Percentiles rank a stretch among this genome's conserved stretches.
Evolutionary conservation across 1,140 invertebrate species (phyloP).

Genomic region (Lysiphlebus fabarum): DNA sequence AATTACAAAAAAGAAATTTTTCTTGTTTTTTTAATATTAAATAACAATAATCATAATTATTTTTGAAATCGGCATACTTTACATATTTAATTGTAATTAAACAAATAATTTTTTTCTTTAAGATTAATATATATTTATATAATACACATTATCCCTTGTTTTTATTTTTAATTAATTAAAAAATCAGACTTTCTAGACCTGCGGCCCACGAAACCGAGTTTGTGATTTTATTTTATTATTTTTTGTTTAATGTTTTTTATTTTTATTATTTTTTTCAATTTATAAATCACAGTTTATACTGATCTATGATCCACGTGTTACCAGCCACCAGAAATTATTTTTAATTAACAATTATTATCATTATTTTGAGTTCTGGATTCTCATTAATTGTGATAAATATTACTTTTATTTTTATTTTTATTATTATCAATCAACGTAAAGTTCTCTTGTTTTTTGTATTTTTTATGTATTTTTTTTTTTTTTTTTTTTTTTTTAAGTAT

Average conservation of each 20-base stretch:
- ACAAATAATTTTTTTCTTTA: slow-evolving; percentile 41
- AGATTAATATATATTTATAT: slow-evolving; percentile 52
- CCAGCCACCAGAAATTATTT: slow-evolving; percentile 11
- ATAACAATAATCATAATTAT: slow-evolving; percentile 56
- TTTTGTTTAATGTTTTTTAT: slow-evolving; percentile 27
- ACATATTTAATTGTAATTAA: slow-evolving; percentile 51
- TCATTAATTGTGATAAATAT: slow-evolving; percentile 22
- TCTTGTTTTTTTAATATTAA: slow-evolving; percentile 34
- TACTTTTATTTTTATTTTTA: slow-evolving; percentile 19
- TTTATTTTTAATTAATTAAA: slow-evolving; percentile 34
- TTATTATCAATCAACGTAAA: neutral
- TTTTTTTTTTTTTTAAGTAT: neutral
- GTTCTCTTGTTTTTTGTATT: neutral
- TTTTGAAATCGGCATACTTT: slow-evolving; percentile 45
- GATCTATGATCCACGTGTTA: slow-evolving; percentile 32
- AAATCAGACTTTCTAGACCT: slow-evolving; percentile 56
- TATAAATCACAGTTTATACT: slow-evolving; percentile 43
- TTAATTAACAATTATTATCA: slow-evolving; percentile 1
- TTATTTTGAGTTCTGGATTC: slow-evolving; percentile 17
- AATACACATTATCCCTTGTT: slow-evolving; percentile 51
- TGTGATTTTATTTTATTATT: slow-evolving; percentile 23
- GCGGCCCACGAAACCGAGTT: slow-evolving; percentile 44
- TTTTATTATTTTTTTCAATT: slow-evolving; percentile 37
- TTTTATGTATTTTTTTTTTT: slow-evolving; percentile 11
- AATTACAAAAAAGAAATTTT: slow-evolving; percentile 9